phyloP scores from a whole-genome alignment of 2,113 vertebrate species.

The Cepphus grylle region DNA sequence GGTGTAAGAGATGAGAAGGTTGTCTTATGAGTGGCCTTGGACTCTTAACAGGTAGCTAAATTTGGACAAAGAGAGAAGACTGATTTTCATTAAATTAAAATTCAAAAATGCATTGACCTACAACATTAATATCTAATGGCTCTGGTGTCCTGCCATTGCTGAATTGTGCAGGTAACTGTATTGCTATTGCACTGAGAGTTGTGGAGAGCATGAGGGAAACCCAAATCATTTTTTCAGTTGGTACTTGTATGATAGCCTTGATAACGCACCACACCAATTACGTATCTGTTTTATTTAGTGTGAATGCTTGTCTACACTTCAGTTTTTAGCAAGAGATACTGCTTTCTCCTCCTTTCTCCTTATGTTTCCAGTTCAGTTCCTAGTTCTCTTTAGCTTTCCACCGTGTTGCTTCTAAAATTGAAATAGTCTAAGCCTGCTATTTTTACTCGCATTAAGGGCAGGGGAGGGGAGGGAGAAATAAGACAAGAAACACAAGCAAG shows the following conservation, averaged over 20 bases:
- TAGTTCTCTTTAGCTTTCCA: not conserved
- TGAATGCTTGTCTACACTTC: not conserved
- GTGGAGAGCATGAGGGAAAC: not conserved
- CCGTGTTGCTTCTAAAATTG: not conserved
- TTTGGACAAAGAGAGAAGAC: not conserved
- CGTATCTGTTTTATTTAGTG: not conserved
- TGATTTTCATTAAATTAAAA: conserved; percentile 3
- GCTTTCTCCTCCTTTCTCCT: not conserved
- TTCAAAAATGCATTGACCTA: not conserved
- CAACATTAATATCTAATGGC: not conserved
- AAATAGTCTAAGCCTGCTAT: not conserved
- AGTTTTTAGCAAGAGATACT: not conserved
- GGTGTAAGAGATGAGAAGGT: not conserved
- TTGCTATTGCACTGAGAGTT: not conserved
- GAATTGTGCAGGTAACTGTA: not conserved
- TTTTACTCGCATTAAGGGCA: not conserved
- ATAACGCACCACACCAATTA: not conserved
- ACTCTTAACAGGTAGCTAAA: not conserved
- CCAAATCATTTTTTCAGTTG: not conserved
- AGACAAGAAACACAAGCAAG: not conserved
- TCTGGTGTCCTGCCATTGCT: not conserved
- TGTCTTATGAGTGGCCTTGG: not conserved
- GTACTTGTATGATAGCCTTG: not conserved
- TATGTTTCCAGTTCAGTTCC: not conserved
- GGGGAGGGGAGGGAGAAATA: not conserved